Base-by-base conservation (phyloP, 2,113 vertebrate genomes). In the Eptatretus burgeri region DNA sequence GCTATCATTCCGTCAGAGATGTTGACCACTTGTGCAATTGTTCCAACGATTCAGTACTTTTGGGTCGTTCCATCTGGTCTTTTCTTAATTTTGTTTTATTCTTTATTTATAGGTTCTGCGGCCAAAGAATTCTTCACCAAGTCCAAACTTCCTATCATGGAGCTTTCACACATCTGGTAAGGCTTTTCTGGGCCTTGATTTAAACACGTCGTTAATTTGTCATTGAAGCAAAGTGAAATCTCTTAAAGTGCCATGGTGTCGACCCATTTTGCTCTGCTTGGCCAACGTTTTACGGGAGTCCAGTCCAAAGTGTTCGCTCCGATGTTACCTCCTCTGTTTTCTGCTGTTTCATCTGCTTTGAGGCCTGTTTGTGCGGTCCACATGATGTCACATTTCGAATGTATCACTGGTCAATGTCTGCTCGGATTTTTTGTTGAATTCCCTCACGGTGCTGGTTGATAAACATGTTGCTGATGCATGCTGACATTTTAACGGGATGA, bases 121-220 rank as follows among this genome's bases (percentile, higher is more conserved):
- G 91, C 88, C 68, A 95, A 87, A 77, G 83, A 84, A 73, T 94
- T 96, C 74, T 95, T 96, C 77, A 96, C 88, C 51, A 96, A 88
- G 74, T 95, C 91, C 56, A 96, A 89, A 71, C 81, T 96, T 49
- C 82, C 88, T 2, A 95, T 96, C 66, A 81, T 74, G 60, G 88
- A 96, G 66, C 87, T 96, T 53, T 96, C 88, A 66, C 84, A 94
- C 68, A 91, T 96, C 71, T 96, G 88, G 88, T 85, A 69, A 81
- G 80, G 78, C 27, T 41, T 41, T 41, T 41, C 27, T 41, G 27
- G 27, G 27, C 27, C 27, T 41, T 7, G 27, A 7, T 41, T 41
- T 3, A 41, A 41, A 7, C 27, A 41, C 27, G 3, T 41, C 27
- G 27, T 41, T 41, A 41, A 41, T 41, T 41, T 41, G 27, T 41